These are phyloP conservation scores for Drosophila elegans DNA, from an alignment of 1,140 invertebrate species.

Conservation along the genomic window DNA sequence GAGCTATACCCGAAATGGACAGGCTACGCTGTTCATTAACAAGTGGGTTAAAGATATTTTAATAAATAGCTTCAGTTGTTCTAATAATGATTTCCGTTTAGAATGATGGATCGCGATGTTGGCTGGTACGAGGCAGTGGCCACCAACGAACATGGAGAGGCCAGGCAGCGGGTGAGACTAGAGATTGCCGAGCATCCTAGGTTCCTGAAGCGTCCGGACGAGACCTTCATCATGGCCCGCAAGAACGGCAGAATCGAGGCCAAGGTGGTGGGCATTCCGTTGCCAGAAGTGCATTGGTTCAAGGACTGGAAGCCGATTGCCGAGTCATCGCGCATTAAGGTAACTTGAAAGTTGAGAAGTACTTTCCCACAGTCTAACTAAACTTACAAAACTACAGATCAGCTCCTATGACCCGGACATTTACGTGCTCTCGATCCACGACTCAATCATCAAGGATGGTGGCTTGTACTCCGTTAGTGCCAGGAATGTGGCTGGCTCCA, in stretches of 20 bases:
- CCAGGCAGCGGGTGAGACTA: constrained; percentile 92
- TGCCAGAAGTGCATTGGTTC: constrained; percentile 98
- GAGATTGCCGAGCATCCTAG: constrained; percentile 96
- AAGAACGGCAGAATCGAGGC: constrained; percentile 92
- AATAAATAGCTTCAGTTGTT: neutral
- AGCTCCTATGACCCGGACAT: constrained; percentile 93
- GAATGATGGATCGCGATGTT: constrained; percentile 95
- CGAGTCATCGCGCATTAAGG: constrained; percentile 92
- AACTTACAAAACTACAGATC: constrained; percentile 86
- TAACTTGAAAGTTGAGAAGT: constrained; percentile 68
- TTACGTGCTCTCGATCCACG: constrained; percentile 92
- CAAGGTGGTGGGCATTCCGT: constrained; percentile 94
- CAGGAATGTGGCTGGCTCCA: constrained; percentile 95
- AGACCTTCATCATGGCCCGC: constrained; percentile 91
- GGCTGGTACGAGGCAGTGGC: constrained; percentile 97
- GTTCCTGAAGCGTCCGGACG: constrained; percentile 94
- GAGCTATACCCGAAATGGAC: constrained; percentile 95
- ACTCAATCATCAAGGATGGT: constrained; percentile 94
- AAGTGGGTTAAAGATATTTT: constrained; percentile 85
- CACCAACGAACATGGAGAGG: constrained; percentile 96
- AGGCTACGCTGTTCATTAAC: constrained; percentile 94
- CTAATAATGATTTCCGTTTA: constrained; percentile 59
- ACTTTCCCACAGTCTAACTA: neutral
- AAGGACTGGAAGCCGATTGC: constrained; percentile 97
- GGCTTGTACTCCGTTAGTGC: constrained; percentile 97